Evolutionary conservation across 1,140 invertebrate species (phyloP).

Genomic region (Lasioglossum albipes): DNA sequence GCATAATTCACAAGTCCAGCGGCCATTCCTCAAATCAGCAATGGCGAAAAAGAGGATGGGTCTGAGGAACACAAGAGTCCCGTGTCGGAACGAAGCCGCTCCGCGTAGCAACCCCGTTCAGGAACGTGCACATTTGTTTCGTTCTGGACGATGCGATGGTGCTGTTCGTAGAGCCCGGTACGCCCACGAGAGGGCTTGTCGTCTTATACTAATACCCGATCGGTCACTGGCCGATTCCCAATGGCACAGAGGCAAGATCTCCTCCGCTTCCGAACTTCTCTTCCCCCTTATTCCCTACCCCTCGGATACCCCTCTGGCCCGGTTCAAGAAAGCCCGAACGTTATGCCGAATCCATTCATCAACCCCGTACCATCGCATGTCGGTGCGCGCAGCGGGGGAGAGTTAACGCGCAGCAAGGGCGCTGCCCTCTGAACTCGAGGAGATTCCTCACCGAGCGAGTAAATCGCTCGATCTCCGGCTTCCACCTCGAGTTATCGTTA

Average conservation of each 20-base stretch:
- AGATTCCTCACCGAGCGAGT: constrained; percentile 66
- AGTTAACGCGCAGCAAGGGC: constrained; percentile 75
- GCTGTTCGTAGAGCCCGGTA: neutral
- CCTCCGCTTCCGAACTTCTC: constrained; percentile 37
- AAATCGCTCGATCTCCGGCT: constrained; percentile 66
- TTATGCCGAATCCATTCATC: constrained; percentile 69
- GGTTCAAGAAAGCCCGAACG: neutral
- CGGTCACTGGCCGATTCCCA: constrained; percentile 43
- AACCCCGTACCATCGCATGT: constrained; percentile 69
- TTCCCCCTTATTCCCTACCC: neutral
- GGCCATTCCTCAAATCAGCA: constrained; percentile 6
- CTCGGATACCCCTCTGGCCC: neutral
- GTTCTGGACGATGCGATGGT: neutral
- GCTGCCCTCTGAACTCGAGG: constrained; percentile 71
- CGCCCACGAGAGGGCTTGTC: constrained; percentile 17
- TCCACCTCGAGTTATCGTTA: constrained; percentile 53
- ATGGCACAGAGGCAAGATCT: constrained; percentile 30
- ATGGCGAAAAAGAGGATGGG: neutral
- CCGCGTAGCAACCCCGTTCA: neutral
- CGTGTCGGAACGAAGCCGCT: neutral
- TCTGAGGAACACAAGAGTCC: neutral
- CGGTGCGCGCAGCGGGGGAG: constrained; percentile 71
- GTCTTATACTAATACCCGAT: constrained; percentile 45
- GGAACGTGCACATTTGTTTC: constrained; percentile 20
- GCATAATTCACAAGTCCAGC: neutral